phyloP scores from a whole-genome alignment of 2,888 invertebrate species.

The Perizoma affinitatum region DNA sequence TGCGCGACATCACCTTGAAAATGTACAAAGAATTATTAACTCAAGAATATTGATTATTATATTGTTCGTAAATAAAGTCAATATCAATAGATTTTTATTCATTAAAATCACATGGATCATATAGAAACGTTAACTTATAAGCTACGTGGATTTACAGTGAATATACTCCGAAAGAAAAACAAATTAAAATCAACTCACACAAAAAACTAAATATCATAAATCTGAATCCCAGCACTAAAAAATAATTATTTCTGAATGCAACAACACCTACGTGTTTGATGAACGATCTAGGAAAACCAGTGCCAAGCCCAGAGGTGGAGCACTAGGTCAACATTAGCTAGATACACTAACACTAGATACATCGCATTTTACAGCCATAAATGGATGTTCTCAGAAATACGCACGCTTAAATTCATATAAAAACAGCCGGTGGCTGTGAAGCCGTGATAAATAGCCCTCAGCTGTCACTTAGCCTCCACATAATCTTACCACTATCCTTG shows the following conservation, averaged over 20 bases:
- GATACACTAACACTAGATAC: constrained; percentile 6
- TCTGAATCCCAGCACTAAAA: background rate
- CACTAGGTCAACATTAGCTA: constrained; percentile 7
- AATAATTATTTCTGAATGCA: constrained; percentile 1
- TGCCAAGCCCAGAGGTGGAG: constrained; percentile 22
- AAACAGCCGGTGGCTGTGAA: too few species aligned
- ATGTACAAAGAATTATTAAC: background rate
- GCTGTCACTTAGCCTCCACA: too few species aligned
- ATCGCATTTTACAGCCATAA: constrained; percentile 11
- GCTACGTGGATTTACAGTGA: too few species aligned
- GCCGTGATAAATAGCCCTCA: too few species aligned
- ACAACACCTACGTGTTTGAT: constrained; percentile 14
- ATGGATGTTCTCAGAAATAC: constrained; percentile 17
- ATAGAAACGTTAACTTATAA: too few species aligned
- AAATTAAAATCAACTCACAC: too few species aligned
- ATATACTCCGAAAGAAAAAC: too few species aligned
- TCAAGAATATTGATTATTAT: too few species aligned
- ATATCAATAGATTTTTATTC: too few species aligned
- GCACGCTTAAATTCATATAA: background rate
- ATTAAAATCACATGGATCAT: too few species aligned
- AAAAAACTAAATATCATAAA: background rate
- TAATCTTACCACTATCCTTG: too few species aligned
- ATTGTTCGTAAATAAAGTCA: too few species aligned
- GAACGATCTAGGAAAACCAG: constrained; percentile 15
- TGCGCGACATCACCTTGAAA: background rate